Base-by-base conservation (phyloP, 2,888 invertebrate species). In the Pheosia tremula region DNA sequence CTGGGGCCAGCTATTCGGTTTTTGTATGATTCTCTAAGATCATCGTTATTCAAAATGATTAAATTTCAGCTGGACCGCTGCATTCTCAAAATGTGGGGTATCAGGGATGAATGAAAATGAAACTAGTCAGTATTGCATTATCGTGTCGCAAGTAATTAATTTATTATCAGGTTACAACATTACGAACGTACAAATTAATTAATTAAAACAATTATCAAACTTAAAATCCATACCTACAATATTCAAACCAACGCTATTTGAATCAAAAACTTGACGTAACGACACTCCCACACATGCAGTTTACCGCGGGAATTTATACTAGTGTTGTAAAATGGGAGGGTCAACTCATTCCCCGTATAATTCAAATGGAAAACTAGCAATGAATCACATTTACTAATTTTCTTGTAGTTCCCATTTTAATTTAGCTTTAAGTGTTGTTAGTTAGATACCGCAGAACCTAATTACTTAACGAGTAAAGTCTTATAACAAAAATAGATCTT, bases 301-400 rank as follows among this genome's bases (percentile, higher is more conserved):
- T 55, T 55, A 55, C 38, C 55, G 11, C 55, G 55, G 55, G 55
- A 13, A 39, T 55, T n/a, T 55, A 3, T 58, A 10, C 10, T 13
- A 4, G 13, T 45, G 24, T 41, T 36, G 24, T 39, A 55, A 55
- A 55, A 55, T 55, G 55, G 55, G 55, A n/a, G 55, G 55, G 55
- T n/a, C 3, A 55, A 55, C 55, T n/a, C 55, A 55, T 39, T n/a
- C 36, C 45, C 56, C 36, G 45, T 45, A 45, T 45, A 56, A 56
- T 56, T 45, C 10, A 10, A 45, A 56, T 55, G 13, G 56, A 56
- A 56, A 56, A 56, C 36, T 56, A 56, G 56, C 43, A 56, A 56
- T 56, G 56, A 36, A 50, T 50, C 4, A 53, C 52, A 58, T 53
- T 43, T 41, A 53, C 52, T 53, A 43, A 58, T 52, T 53, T 53